Percentiles rank a stretch among this genome's conserved stretches.
Conservation (phyloP, 2,113 vertebrate species). For the Nestor notabilis region DNA sequence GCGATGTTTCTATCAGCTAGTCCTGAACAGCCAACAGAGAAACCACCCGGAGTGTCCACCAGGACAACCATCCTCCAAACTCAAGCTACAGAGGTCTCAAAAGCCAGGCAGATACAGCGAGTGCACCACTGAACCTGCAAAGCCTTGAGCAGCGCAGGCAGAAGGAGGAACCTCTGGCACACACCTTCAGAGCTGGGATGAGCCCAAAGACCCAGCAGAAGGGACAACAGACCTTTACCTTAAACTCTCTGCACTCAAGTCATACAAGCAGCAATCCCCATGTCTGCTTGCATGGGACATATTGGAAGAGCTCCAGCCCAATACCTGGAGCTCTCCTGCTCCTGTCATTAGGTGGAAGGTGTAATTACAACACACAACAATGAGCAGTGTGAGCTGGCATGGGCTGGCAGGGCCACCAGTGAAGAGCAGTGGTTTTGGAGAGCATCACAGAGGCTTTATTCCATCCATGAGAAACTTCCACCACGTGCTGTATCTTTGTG, state of each 20-base stretch:
- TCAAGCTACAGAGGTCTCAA: not conserved
- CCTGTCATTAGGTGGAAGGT: not conserved
- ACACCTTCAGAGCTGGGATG: not conserved
- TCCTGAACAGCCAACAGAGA: not conserved
- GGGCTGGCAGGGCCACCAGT: not conserved
- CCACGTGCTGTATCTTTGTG: not conserved
- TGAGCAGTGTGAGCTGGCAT: fast-evolving
- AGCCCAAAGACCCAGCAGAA: not conserved
- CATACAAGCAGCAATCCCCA: not conserved
- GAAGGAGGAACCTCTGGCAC: not conserved
- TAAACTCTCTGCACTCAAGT: not conserved
- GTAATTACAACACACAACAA: not conserved
- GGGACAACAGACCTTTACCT: not conserved
- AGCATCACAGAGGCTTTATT: not conserved
- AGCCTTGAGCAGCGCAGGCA: not conserved
- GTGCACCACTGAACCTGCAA: not conserved
- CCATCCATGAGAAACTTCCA: not conserved
- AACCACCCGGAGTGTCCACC: not conserved
- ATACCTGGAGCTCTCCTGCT: not conserved
- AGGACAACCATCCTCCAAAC: not conserved
- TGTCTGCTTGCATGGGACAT: fast-evolving
- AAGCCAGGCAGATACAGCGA: not conserved
- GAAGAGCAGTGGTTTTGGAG: not conserved
- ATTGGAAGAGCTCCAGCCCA: not conserved
- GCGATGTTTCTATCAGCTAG: not conserved